Base-by-base conservation (phyloP, 92 coral and sea anemone species). In the Desmophyllum pertusum region DNA sequence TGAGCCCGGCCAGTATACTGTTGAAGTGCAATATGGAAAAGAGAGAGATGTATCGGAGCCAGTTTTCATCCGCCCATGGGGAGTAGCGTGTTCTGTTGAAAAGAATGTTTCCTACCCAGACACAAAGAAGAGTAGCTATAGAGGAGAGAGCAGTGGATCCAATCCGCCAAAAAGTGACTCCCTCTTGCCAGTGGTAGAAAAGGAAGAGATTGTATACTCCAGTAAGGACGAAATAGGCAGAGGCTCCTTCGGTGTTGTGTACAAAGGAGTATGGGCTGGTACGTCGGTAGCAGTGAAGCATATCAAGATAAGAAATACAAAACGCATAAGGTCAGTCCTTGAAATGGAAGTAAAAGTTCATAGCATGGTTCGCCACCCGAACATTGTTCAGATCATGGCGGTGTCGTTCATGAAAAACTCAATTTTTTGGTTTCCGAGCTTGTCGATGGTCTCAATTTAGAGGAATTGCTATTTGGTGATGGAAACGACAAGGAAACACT, bases 311-410 rank as follows among this genome's bases (percentile, higher is more conserved):
- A 42, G 90, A 52, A 87, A 87, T 59, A 89, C 84, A 17, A 90
- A 45, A 51, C 81, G 83, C 25, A 31, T 92, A 29, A 40, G 33
- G 45, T 57, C 85, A 10, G 78, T 72, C 14, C 13, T 93, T 33
- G 77, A 87, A 66, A 75, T 80, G 3, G 96, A 93, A 71, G 86
- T 81, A 5, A 48, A 59, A 19, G 62, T 93, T 0, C 94, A 90
- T 53, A 72, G 90, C 76, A 62, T 78, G 81, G 80, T 86, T 51
- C 83, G 89, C 45, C 92, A 90, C 62, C 97, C 88, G 1, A 93
- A 93, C 80, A 93, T 93, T 59, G 78, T 91, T 5, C 92, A 93
- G 59, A 77, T 90, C 23, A 93, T 90, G 97, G 90, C 88, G 33
- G 51, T 93, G 10, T 72, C 94, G 0, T 55, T 48, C 27, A 11